These are phyloP conservation scores for Gryllus longicercus DNA, from an alignment of 2,888 invertebrate genomes.

Conservation along the genomic window DNA sequence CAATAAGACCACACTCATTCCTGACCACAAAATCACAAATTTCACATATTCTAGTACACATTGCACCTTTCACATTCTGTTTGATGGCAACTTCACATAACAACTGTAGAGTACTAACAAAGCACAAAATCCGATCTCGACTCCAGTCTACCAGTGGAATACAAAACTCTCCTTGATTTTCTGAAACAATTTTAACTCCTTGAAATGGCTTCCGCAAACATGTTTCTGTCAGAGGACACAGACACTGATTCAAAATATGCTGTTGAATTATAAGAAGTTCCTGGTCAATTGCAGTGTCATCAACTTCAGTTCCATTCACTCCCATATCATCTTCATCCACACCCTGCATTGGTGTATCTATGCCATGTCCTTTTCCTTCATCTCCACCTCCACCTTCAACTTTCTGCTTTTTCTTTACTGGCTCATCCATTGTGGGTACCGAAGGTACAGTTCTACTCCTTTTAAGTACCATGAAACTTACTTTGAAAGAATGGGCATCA, in stretches of 20 bases:
- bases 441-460: constrained; percentile 54
- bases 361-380: constrained; percentile 46
- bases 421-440: constrained; percentile 71
- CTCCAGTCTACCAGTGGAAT: constrained; percentile 58
- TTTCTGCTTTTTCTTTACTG: constrained; percentile 78
- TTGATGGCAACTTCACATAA: constrained; percentile 80
- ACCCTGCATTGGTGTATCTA: constrained; percentile 44
- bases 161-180: constrained; percentile 35
- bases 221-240: constrained; percentile 72
- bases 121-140: constrained; percentile 66
- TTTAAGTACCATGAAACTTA: constrained; percentile 60
- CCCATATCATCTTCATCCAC: constrained; percentile 54
- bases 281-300: constrained; percentile 43
- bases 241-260: constrained; percentile 69
- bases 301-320: constrained; percentile 43
- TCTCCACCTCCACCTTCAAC: constrained; percentile 49
- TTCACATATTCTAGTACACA: constrained; percentile 76
- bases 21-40: constrained; percentile 75
- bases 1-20: constrained; percentile 78
- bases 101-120: constrained; percentile 77
- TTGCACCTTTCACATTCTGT: constrained; percentile 76
- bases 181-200: constrained; percentile 49
- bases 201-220: constrained; percentile 69
- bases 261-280: constrained; percentile 62
- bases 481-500: neutral